phyloP scores from a whole-genome alignment of 2,113 vertebrate species.

The Cebidichthys violaceus region DNA sequence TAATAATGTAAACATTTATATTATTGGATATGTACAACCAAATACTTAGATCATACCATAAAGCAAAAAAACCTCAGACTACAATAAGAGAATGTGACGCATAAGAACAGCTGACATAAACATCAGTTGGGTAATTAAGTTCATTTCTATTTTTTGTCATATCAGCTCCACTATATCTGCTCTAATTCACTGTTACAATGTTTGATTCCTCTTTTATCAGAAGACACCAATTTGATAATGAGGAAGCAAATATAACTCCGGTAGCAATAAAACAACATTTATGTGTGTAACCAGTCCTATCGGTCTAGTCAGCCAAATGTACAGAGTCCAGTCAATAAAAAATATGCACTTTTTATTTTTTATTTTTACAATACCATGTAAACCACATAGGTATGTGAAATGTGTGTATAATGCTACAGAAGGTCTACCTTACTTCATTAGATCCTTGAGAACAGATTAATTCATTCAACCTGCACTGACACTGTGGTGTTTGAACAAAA shows the following conservation, averaged over 20 bases:
- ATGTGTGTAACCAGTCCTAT: not conserved
- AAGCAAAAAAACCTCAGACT: not conserved
- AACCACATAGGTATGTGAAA: not conserved
- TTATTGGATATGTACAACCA: not conserved
- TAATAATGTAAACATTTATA: not conserved
- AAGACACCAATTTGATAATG: not conserved
- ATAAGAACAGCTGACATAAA: slow-evolving; percentile 9
- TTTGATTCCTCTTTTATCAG: slow-evolving; percentile 22
- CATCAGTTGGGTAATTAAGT: not conserved
- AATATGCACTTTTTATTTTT: not conserved
- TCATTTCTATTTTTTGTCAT: not conserved
- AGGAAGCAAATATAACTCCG: slow-evolving; percentile 19
- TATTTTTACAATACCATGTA: not conserved
- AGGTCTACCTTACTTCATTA: not conserved
- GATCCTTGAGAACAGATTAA: not conserved
- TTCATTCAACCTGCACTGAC: too few relatives aligned
- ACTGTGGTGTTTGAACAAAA: too few relatives aligned
- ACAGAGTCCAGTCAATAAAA: slow-evolving; percentile 8
- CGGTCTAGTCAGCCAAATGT: not conserved
- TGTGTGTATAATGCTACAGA: not conserved
- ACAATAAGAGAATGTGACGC: not conserved
- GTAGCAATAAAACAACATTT: slow-evolving; percentile 36
- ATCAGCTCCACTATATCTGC: slow-evolving; percentile 2
- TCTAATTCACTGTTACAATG: not conserved
- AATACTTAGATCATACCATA: not conserved